A percentile compares a stretch with the other conserved stretches of the same genome.
Evolutionary conservation across 2,113 vertebrate genomes (phyloP).

Genomic region (Microcebus jonahi): DNA sequence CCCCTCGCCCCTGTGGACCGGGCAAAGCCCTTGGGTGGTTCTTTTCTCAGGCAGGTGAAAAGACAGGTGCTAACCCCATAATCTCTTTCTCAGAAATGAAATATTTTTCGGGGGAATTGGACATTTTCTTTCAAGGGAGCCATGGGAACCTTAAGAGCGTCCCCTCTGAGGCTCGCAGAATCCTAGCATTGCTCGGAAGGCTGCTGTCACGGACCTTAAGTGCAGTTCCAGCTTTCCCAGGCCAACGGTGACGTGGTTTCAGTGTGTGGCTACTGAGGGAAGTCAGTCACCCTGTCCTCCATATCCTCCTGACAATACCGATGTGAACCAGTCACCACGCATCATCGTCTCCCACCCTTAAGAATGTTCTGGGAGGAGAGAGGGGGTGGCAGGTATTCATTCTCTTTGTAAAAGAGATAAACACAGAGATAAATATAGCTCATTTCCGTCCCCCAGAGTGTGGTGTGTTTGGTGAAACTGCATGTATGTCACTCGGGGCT

Average conservation of each 20-base stretch:
- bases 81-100: background rate
- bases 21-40: background rate
- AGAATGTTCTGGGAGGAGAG: background rate
- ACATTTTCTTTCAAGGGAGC: background rate
- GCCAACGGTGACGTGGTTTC: background rate
- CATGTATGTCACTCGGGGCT: rapidly evolving
- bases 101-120: background rate
- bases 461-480: rapidly evolving
- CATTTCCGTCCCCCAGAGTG: rapidly evolving
- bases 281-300: background rate
- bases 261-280: background rate
- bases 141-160: background rate
- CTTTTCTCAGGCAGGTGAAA: background rate
- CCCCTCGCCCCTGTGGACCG: too few species aligned
- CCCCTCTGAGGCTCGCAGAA: background rate
- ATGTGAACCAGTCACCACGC: background rate
- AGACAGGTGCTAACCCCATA: rapidly evolving
- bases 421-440: rapidly evolving
- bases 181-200: background rate
- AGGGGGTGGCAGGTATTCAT: too few species aligned
- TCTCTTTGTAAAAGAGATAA: background rate
- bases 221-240: background rate
- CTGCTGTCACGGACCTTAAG: background rate
- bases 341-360: rapidly evolving
- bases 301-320: too few species aligned